Percentiles rank a stretch among this genome's conserved stretches.
These are phyloP conservation scores for Palythoa heliodiscus DNA, from an alignment of 92 coral and sea anemone genomes.

Conservation along the genomic window DNA sequence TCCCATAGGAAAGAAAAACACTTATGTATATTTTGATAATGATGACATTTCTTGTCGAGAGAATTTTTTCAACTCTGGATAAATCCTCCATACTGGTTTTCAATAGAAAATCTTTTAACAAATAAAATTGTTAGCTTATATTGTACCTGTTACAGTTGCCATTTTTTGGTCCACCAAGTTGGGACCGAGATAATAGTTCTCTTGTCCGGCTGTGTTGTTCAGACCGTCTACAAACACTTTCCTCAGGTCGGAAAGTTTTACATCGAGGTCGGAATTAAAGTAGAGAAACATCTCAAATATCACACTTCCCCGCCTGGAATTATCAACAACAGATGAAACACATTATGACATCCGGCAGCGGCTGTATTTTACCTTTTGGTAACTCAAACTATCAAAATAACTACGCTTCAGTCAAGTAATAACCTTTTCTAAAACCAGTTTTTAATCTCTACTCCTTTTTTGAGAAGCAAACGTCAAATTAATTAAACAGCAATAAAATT, in stretches of 20 bases:
- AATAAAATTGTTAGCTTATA: no score
- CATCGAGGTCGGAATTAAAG: constrained; percentile 21
- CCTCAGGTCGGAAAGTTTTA: constrained; percentile 12
- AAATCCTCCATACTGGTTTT: no score
- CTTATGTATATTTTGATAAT: no score
- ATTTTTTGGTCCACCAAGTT: not conserved
- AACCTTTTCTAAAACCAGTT: no score
- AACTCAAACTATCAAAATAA: not conserved
- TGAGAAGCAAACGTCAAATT: no score
- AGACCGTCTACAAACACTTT: not conserved
- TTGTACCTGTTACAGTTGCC: constrained; percentile 9
- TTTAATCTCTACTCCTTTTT: no score
- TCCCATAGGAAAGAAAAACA: no score
- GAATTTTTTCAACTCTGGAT: no score
- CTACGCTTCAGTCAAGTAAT: not conserved
- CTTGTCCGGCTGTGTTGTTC: constrained; percentile 2
- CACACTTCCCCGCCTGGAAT: constrained; percentile 21
- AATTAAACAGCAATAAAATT: no score
- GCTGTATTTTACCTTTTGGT: not conserved
- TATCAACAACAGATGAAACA: not conserved
- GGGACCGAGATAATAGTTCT: not conserved
- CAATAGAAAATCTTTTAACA: no score
- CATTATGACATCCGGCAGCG: not conserved
- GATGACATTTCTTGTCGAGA: no score
- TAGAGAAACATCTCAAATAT: constrained; percentile 32